phyloP scores from a whole-genome alignment of 2,113 vertebrate genomes.

The Lycaon pictus region DNA sequence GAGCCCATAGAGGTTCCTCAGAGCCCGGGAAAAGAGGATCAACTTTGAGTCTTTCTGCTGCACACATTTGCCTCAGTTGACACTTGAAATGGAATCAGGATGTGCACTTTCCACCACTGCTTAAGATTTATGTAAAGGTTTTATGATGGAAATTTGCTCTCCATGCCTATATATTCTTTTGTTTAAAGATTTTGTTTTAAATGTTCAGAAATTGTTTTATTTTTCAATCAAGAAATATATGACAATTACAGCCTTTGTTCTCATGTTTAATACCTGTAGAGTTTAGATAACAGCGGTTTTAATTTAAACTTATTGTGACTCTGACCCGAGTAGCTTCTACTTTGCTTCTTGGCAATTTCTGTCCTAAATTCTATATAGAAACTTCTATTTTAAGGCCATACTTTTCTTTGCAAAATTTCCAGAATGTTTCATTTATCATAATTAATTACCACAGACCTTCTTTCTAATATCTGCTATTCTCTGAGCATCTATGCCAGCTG shows the following conservation, averaged over 20 bases:
- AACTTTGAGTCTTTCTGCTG: neutral
- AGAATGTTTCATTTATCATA: neutral
- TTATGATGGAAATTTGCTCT: conserved; percentile 40
- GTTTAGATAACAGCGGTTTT: conserved; percentile 50
- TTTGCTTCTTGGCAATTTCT: conserved; percentile 24
- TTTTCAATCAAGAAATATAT: conserved; percentile 55
- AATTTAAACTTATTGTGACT: conserved; percentile 59
- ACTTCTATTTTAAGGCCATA: neutral
- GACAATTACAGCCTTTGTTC: conserved; percentile 24
- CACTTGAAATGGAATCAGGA: conserved; percentile 34
- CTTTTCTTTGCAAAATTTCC: conserved; percentile 3
- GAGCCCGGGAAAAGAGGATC: neutral
- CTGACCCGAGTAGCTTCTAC: neutral
- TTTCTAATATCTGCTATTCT: conserved; percentile 14
- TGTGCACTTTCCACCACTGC: neutral
- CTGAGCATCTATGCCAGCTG: neutral
- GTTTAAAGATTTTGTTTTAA: conserved; percentile 28
- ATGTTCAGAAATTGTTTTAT: conserved; percentile 37
- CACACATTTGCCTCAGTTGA: neutral
- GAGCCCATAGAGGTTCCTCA: neutral
- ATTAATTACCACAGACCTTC: neutral
- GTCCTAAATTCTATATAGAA: conserved; percentile 10
- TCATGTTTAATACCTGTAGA: conserved; percentile 30
- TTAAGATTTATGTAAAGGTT: conserved; percentile 42
- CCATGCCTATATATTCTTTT: neutral